Conservation (phyloP, 92 coral and sea anemone species). For the Actinernus sp. region DNA sequence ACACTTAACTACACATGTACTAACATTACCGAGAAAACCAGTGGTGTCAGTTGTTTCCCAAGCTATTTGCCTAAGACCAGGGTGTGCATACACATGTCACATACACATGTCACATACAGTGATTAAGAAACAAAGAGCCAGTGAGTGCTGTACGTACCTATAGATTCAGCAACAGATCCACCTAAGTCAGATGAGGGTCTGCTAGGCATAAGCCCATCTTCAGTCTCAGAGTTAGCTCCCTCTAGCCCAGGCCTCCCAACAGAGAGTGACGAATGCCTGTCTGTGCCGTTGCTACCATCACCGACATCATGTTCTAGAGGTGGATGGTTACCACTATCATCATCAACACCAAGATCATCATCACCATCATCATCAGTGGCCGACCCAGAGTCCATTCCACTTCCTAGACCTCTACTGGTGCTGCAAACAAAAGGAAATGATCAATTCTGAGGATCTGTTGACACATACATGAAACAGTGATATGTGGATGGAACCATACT, state of each 20-base stretch:
- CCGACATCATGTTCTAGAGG: conserved; percentile 55
- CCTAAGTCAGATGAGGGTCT: conserved; percentile 34
- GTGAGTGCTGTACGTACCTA: too few relatives aligned
- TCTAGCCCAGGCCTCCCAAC: conserved; percentile 85
- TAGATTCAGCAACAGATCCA: conserved; percentile 30
- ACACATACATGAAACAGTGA: too few relatives aligned
- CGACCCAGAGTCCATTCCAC: conserved; percentile 91
- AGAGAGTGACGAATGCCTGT: conserved; percentile 8
- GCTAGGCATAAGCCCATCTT: conserved; percentile 53
- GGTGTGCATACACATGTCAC: too few relatives aligned
- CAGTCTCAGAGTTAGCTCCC: conserved; percentile 91
- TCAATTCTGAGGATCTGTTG: neutral
- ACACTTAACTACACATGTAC: too few relatives aligned
- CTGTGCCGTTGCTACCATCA: conserved; percentile 67
- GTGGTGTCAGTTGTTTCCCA: too few relatives aligned
- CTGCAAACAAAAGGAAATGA: neutral
- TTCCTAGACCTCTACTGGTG: conserved; percentile 84
- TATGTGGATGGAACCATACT: too few relatives aligned
- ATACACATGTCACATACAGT: too few relatives aligned
- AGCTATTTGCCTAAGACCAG: too few relatives aligned
- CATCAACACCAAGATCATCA: conserved; percentile 20
- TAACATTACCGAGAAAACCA: too few relatives aligned
- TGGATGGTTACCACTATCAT: neutral
- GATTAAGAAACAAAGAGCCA: too few relatives aligned
- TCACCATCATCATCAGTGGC: conserved; percentile 46